Base-by-base conservation (phyloP, 2,113 vertebrate genomes). In the Prionailurus viverrinus region DNA sequence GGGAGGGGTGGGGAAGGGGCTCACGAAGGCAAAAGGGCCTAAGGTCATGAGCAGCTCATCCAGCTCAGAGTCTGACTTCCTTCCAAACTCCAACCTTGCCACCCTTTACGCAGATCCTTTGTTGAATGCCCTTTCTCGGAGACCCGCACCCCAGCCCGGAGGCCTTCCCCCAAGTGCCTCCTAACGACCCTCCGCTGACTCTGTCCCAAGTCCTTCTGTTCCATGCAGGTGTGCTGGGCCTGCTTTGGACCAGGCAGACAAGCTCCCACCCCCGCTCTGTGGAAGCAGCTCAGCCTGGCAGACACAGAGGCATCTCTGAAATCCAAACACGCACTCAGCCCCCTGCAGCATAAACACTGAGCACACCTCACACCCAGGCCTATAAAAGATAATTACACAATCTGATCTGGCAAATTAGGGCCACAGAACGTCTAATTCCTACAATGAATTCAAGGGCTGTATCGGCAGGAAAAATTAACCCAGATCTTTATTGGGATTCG, bases 301-400 rank as follows among this genome's bases (percentile, higher is more conserved):
- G 65, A 16, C 16, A 15, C 39, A 61, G 29, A 39, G 33, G 85
- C 23, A 12, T n/a, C 19, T 89, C 76, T 53, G 45, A 55, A 29
- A 7, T 48, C 79, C 95, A 79, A 71, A 19, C 89, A 31, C 1
- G 14, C 85, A 3, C 73, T 68, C 71, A 65, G 87, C 68, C 88
- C 97, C 96, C 93, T 69, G 89, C 78, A 61, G 65, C 6, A 11
- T 16, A 3, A 76, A 97, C 63, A 79, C 65, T 4, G 1, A 82
- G 91, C 55, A 4, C 0, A 1, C 94, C 76, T 76, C 96, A 91
- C 94, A 79, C 97, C 97, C 97, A n/a, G 31, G 85, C 92, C 98
- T 82, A 91, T 97, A 96, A 98, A 97, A 98, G 91, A 81, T 95
- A 97, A 98, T 98, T 95, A 96, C 1, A 96, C 97, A 91, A 97